Percentiles rank a stretch among this genome's conserved stretches.
phyloP scores from a whole-genome alignment of 2,888 invertebrate species.

The Rhingia rostrata region DNA sequence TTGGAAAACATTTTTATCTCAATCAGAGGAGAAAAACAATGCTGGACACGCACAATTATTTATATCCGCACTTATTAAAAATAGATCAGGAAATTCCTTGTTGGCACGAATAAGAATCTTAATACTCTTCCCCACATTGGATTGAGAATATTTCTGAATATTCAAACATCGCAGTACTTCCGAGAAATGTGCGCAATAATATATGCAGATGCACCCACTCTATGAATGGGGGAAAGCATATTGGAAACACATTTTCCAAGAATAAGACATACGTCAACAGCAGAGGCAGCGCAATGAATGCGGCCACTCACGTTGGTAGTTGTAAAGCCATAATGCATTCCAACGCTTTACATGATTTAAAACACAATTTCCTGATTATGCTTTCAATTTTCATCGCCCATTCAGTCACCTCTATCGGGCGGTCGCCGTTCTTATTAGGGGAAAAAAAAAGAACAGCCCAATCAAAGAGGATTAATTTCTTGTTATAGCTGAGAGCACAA shows the following conservation, averaged over 20 bases:
- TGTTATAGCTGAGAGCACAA: neutral
- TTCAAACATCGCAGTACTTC: no score
- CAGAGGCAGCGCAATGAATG: neutral
- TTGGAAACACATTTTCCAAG: neutral
- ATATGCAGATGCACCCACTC: neutral
- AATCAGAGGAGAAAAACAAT: no score
- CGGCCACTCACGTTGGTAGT: neutral
- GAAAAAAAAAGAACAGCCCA: neutral
- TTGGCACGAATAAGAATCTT: no score
- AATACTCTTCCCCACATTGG: no score
- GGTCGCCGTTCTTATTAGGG: neutral
- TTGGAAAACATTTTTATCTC: no score
- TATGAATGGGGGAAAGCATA: neutral
- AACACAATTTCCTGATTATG: conserved; percentile 41
- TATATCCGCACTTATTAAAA: no score
- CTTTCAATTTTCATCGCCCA: conserved; percentile 30
- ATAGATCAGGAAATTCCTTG: no score
- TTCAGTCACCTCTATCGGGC: conserved; percentile 10
- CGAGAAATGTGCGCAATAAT: neutral
- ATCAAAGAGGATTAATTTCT: conserved; percentile 12
- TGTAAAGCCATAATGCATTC: conserved; percentile 25
- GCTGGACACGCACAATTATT: no score
- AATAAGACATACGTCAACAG: neutral
- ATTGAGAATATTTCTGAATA: no score
- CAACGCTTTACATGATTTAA: conserved; percentile 34